phyloP scores from a whole-genome alignment of 2,797 vertebrate genomes.

The Myotis pilosus region DNA sequence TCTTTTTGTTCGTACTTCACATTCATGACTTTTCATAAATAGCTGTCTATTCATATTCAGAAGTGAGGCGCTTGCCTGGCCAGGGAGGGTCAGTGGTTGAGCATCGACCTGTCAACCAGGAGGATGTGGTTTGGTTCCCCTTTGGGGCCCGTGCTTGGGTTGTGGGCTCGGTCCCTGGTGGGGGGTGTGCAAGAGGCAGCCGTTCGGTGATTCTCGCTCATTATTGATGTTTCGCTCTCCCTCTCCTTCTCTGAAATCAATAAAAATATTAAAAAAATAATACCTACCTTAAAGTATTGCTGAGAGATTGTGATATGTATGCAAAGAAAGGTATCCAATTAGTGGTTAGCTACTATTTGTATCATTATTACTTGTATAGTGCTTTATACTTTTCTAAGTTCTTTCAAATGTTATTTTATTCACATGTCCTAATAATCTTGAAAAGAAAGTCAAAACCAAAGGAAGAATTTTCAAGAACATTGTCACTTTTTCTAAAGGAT shows the following conservation, averaged over 20 bases:
- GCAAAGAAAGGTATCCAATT: neutral
- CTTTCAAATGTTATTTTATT: constrained; percentile 58
- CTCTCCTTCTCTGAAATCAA: too few relatives aligned
- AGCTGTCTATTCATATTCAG: neutral
- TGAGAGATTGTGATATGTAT: constrained; percentile 12
- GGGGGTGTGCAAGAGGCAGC: too few relatives aligned
- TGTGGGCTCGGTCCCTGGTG: too few relatives aligned
- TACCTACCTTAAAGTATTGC: constrained; percentile 6
- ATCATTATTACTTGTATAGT: neutral
- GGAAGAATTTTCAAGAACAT: neutral
- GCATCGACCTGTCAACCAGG: too few relatives aligned
- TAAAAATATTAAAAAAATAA: neutral
- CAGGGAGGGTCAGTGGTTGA: too few relatives aligned
- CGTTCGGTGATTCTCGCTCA: too few relatives aligned
- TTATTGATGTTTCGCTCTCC: too few relatives aligned
- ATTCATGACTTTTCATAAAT: neutral
- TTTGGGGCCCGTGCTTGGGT: too few relatives aligned
- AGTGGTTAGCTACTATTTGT: constrained; percentile 23
- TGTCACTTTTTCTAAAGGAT: constrained; percentile 18
- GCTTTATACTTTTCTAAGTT: constrained; percentile 31
- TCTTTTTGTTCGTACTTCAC: constrained; percentile 13
- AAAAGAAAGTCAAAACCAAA: neutral
- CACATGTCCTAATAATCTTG: neutral
- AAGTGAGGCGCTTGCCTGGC: neutral
- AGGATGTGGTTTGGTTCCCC: too few relatives aligned